Base-by-base conservation (phyloP, 1,140 invertebrate species). In the Uloborus diversus region DNA sequence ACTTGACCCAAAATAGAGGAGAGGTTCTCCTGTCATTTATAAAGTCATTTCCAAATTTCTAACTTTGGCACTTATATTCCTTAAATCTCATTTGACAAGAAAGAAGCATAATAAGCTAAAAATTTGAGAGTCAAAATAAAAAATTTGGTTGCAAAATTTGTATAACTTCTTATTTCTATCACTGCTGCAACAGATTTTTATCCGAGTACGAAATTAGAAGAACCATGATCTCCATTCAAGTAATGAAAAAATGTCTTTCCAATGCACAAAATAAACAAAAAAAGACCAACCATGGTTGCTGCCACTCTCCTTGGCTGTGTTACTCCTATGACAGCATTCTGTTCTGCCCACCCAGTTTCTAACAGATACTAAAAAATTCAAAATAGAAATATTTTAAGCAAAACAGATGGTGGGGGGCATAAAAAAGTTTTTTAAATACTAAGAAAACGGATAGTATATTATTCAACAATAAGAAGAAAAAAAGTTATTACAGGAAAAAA, bases 251-350 rank as follows among this genome's bases (percentile, higher is more conserved):
- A 20, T 53, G 13, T 53, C 3, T 53, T 53, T 53, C 3, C 49
- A 42, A 42, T 42, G 37, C 37, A 42, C 7, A 42, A 42, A 42
- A 9, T 42, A 42, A 42, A 9, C 7, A 42, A 9, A 42, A 78
- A 23, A 4, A 70, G 23, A 64, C 28, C 20, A n/a, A 89, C 88
- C 13, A 95, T 92, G 7, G 96, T 92, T 0, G 94, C 95, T 1
- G 97, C 95, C 2, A 98, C 92, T 79, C 96, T 90, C 51, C 97
- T 89, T 0, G 98, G 97, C 85, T 99, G 93, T 3, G 96, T 97
- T 28, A 99, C 90, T 42, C 92, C 94, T 64, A 99, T 92, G 65
- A 91, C 87, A 84, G 89, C 89, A n/a, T 88, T 90, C 82, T 91
- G 89, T 80, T 86, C 81, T 71, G 90, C 90, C 94, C 97, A 99